Conservation (phyloP, 2,888 invertebrate genomes). For the Malthinus seriepunctatus region DNA sequence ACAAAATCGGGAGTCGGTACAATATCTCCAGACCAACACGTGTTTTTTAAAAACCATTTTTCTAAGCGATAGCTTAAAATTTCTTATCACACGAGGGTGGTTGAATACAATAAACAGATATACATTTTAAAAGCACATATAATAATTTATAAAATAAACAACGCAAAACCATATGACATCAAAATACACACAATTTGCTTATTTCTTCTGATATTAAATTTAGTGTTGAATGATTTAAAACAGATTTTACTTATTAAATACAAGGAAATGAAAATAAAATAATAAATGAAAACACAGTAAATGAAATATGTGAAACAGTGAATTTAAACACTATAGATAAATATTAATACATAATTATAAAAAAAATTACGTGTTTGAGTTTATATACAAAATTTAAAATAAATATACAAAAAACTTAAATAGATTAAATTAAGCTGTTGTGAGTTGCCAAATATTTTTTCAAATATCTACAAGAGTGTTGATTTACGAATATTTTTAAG, state of each 20-base stretch:
- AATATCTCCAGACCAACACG: slow-evolving; percentile 31
- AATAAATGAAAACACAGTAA: slow-evolving; percentile 2
- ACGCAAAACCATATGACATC: slow-evolving; percentile 33
- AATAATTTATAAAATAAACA: slow-evolving; percentile 39
- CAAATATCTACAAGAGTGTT: too few species aligned
- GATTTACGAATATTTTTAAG: too few species aligned
- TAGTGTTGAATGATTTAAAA: slow-evolving; percentile 34
- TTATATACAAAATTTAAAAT: too few species aligned
- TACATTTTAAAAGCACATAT: slow-evolving; percentile 32
- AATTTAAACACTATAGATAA: too few species aligned
- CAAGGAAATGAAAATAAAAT: slow-evolving; percentile 6
- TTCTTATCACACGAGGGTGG: slow-evolving; percentile 48
- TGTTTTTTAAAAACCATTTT: slow-evolving; percentile 34
- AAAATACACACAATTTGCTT: slow-evolving; percentile 31
- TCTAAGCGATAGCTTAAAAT: slow-evolving; percentile 42
- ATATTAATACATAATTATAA: too few species aligned
- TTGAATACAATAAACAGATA: slow-evolving; percentile 46
- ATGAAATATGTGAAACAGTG: background rate
- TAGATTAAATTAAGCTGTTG: too few species aligned
- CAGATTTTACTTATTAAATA: slow-evolving; percentile 27
- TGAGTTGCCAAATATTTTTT: too few species aligned
- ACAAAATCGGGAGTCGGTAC: slow-evolving; percentile 26
- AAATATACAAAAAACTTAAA: too few species aligned
- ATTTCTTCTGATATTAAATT: slow-evolving; percentile 36
- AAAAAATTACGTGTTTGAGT: too few species aligned